Evolutionary conservation across 2,888 invertebrate genomes (phyloP).

Genomic region (Clivina fossor): DNA sequence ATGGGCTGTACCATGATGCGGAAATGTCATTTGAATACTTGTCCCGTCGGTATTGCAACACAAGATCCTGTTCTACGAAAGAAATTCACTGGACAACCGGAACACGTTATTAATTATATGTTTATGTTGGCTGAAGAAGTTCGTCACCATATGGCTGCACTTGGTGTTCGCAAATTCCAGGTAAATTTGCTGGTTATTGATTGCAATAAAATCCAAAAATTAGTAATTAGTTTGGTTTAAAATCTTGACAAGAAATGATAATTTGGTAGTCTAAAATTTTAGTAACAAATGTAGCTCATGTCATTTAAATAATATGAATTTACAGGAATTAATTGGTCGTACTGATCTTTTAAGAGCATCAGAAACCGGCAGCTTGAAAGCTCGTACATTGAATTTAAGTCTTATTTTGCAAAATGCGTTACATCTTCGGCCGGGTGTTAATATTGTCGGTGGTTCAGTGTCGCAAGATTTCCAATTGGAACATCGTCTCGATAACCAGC

Average conservation of each 20-base stretch:
- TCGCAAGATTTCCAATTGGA: conserved; percentile 85
- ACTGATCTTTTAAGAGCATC: conserved; percentile 83
- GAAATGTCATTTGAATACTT: conserved; percentile 98
- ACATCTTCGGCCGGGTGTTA: conserved; percentile 85
- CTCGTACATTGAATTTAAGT: conserved; percentile 80
- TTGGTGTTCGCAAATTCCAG: conserved; percentile 86
- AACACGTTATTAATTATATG: conserved; percentile 95
- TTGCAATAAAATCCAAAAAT: too few species aligned
- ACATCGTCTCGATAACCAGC: conserved; percentile 75
- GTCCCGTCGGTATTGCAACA: conserved; percentile 98
- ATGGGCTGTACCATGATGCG: conserved; percentile 99
- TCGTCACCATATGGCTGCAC: conserved; percentile 84
- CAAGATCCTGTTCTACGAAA: conserved; percentile 94
- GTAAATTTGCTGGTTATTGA: background rate
- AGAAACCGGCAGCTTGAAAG: conserved; percentile 73
- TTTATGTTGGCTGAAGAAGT: conserved; percentile 98
- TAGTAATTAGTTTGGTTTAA: background rate
- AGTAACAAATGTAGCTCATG: background rate
- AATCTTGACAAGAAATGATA: background rate
- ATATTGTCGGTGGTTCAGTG: conserved; percentile 87
- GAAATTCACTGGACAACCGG: conserved; percentile 97
- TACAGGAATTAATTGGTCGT: conserved; percentile 81
- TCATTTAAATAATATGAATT: conserved; percentile 28
- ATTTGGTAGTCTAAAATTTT: background rate
- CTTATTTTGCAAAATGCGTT: conserved; percentile 86